A percentile compares a stretch with the other conserved stretches of the same genome.
Conservation (phyloP, 2,797 vertebrate species). For the Spinibarbus caldwelli region DNA sequence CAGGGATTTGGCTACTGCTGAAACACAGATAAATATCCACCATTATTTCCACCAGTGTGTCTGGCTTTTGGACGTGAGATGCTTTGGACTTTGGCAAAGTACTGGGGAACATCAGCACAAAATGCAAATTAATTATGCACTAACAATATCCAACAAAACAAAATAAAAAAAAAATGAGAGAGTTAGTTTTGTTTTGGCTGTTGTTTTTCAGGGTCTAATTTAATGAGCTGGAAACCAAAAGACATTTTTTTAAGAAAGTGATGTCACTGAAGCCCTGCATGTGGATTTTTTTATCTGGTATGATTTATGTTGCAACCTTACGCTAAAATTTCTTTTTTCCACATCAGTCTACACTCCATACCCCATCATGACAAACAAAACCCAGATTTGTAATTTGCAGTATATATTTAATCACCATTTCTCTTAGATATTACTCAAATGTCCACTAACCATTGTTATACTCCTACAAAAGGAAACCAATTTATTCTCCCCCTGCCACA, state of each 20-base stretch:
- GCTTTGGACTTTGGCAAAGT: slow-evolving; percentile 42
- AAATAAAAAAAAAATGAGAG: slow-evolving; percentile 45
- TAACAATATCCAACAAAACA: slow-evolving; percentile 55
- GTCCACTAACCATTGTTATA: slow-evolving; percentile 4
- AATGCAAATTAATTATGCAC: slow-evolving; percentile 61
- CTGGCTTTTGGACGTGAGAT: slow-evolving; percentile 55
- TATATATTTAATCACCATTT: background rate
- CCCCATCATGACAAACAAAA: background rate
- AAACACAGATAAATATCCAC: slow-evolving; percentile 77
- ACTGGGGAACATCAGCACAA: slow-evolving; percentile 48
- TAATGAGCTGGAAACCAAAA: slow-evolving; percentile 55
- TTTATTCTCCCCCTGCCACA: slow-evolving; percentile 11
- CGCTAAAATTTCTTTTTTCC: background rate
- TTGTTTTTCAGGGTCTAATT: slow-evolving; percentile 51
- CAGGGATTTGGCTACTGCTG: slow-evolving; percentile 69
- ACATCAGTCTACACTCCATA: background rate
- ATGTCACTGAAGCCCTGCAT: slow-evolving; percentile 43
- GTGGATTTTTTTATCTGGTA: slow-evolving; percentile 7
- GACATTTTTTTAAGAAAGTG: slow-evolving; percentile 32
- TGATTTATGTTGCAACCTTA: slow-evolving; percentile 26
- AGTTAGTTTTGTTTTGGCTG: slow-evolving; percentile 53
- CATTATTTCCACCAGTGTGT: slow-evolving; percentile 70
- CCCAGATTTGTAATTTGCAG: background rate
- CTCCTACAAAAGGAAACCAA: background rate
- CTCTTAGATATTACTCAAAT: background rate